Conservation (phyloP, 2,113 vertebrate genomes). For the Boulengeromyrus knoepffleri region DNA sequence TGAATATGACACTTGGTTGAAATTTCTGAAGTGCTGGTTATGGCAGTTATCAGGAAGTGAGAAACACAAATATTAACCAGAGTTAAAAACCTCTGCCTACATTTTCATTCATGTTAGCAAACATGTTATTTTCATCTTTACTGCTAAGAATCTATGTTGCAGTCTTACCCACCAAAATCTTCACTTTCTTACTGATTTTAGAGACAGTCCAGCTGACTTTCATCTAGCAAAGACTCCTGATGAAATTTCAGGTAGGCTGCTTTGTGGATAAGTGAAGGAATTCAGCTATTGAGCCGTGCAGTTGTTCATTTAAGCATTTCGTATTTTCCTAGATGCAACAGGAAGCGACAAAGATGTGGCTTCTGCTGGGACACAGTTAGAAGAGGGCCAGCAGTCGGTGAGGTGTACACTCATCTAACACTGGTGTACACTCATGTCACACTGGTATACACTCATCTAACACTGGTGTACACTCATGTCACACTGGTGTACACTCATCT, state of each 20-base stretch:
- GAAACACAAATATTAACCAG: neutral
- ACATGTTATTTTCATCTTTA: neutral
- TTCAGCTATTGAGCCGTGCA: neutral
- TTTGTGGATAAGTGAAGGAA: neutral
- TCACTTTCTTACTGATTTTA: conserved; percentile 4
- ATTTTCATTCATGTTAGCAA: neutral
- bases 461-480: neutral
- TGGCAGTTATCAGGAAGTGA: neutral
- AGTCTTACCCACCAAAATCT: neutral
- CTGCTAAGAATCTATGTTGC: neutral
- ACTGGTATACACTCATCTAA: neutral
- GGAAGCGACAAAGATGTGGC: neutral
- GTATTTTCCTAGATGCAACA: neutral
- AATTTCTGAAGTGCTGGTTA: neutral
- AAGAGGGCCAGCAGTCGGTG: neutral
- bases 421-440: neutral
- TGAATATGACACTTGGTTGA: neutral
- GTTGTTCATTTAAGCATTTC: neutral
- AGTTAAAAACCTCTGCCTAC: neutral
- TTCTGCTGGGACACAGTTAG: neutral
- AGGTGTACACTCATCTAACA: neutral
- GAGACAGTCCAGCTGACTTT: neutral
- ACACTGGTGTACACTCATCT: neutral
- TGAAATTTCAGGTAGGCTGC: conserved; percentile 15
- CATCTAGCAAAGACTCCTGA: neutral